Conservation (phyloP, 2,113 vertebrate genomes). For the Choloepus hoffmanni region DNA sequence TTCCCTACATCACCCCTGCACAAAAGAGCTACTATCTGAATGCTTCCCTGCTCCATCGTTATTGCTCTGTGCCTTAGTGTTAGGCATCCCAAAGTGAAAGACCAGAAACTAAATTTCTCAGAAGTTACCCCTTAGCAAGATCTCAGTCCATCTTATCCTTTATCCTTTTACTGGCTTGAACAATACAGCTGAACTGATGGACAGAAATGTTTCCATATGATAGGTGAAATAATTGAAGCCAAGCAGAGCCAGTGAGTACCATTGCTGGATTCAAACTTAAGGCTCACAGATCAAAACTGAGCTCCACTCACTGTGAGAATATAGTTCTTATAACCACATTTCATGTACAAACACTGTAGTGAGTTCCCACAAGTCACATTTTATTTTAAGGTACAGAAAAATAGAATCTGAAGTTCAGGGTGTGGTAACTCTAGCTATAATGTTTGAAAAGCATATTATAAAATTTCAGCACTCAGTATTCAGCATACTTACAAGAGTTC, state of each 20-base stretch:
- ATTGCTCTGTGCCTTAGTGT: background rate
- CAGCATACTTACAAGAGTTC: background rate
- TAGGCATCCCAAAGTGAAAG: background rate
- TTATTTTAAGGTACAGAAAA: too few relatives aligned
- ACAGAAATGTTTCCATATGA: too few relatives aligned
- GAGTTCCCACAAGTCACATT: too few relatives aligned
- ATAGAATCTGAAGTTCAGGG: background rate
- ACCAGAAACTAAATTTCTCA: background rate
- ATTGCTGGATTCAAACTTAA: too few relatives aligned
- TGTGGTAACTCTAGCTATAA: background rate
- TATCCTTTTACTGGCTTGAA: background rate
- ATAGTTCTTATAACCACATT: too few relatives aligned
- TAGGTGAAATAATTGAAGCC: too few relatives aligned
- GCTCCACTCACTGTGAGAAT: too few relatives aligned
- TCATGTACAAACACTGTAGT: too few relatives aligned
- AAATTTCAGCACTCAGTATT: background rate
- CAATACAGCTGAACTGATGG: too few relatives aligned
- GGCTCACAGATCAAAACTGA: too few relatives aligned
- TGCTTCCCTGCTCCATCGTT: background rate
- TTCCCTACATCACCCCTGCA: background rate
- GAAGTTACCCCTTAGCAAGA: background rate
- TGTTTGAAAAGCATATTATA: background rate
- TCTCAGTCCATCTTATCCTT: background rate
- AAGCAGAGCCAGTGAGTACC: too few relatives aligned
- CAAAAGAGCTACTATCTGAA: background rate